A percentile compares a stretch with the other conserved stretches of the same genome.
phyloP scores from a whole-genome alignment of 1,140 invertebrate species.

The Diuraphis noxia region DNA sequence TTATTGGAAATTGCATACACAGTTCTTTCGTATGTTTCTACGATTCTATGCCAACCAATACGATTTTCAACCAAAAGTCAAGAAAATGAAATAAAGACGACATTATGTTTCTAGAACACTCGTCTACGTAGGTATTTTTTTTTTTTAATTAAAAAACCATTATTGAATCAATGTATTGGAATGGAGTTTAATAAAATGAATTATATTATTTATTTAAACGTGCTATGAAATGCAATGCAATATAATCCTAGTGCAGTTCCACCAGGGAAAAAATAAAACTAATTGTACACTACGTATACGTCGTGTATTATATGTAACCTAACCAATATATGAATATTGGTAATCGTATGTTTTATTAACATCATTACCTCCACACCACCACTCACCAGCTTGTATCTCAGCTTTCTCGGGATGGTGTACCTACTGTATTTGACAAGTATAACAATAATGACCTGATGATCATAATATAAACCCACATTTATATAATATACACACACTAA shows the following conservation, averaged over 20 bases:
- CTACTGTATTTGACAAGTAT: not conserved
- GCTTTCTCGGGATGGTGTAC: not conserved
- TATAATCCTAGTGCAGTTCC: not conserved
- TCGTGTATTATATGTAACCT: not conserved
- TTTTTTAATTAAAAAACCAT: not conserved
- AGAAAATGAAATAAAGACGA: not conserved
- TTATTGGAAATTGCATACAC: not conserved
- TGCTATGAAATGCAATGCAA: not conserved
- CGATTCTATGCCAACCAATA: not conserved
- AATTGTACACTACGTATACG: not conserved
- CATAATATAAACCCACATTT: not conserved
- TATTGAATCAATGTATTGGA: not conserved
- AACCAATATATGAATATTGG: not conserved
- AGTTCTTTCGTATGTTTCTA: not conserved
- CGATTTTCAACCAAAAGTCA: not conserved
- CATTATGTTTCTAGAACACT: not conserved
- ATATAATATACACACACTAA: not conserved
- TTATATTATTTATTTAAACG: slow-evolving; percentile 3
- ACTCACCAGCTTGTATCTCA: not conserved
- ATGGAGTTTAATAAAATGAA: not conserved
- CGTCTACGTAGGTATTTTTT: not conserved
- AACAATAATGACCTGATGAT: not conserved
- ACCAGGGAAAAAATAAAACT: not conserved
- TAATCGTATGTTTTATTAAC: not conserved
- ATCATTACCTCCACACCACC: not conserved